These are phyloP conservation scores for Stenchaetothrips biformis DNA, from an alignment of 2,888 invertebrate genomes.

Conservation along the genomic window DNA sequence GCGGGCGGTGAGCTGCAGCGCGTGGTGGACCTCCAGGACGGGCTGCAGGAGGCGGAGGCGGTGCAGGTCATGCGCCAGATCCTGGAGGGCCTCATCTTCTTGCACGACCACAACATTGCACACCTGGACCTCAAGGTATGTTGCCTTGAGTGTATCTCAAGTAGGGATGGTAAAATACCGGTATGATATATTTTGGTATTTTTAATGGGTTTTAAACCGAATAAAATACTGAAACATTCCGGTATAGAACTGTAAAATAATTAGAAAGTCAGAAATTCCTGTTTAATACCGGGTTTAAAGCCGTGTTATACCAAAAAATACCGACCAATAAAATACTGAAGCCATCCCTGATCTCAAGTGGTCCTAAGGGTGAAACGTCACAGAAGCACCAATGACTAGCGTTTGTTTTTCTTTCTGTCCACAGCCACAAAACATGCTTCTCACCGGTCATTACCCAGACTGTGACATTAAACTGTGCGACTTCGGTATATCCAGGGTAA, in stretches of 20 bases:
- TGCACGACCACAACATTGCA: conserved; percentile 88
- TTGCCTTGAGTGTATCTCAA: not conserved
- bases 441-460: conserved; percentile 68
- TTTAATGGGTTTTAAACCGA: too few species aligned
- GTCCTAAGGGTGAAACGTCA: not conserved
- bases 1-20: conserved; percentile 94
- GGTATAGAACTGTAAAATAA: too few species aligned
- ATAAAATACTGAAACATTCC: too few species aligned
- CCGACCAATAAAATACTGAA: too few species aligned
- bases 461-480: conserved; percentile 85
- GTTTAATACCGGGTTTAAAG: too few species aligned
- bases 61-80: conserved; percentile 84
- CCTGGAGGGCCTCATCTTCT: conserved; percentile 80
- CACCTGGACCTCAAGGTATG: conserved; percentile 83
- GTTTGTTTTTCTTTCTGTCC: conserved; percentile 38
- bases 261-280: too few species aligned
- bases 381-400: not conserved
- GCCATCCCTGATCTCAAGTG: too few species aligned
- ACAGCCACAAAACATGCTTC: conserved; percentile 91
- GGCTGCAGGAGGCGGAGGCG: conserved; percentile 75
- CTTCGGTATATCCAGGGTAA: conserved; percentile 88
- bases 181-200: too few species aligned
- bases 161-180: too few species aligned
- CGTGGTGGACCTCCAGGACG: conserved; percentile 80
- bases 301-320: too few species aligned